Evolutionary conservation across 1,140 invertebrate genomes (phyloP), one percentile per base, ranked within the genome.

Genomic region (Tetragnatha versicolor): DNA sequence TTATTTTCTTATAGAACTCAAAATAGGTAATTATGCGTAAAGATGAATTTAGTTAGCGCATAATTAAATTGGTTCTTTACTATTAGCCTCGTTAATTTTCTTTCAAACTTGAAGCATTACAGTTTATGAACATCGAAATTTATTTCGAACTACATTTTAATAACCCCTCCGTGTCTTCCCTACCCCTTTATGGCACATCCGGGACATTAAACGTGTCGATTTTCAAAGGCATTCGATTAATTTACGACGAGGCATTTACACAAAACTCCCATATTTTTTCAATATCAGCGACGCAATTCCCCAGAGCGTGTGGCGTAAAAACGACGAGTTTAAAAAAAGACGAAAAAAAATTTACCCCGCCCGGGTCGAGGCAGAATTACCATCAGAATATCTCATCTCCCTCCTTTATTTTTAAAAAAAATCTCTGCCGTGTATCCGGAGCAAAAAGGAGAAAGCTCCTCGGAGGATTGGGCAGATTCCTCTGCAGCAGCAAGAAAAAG

Each of bases 221-320:
- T 77, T 42, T 29, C 4, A 17, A 31, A 39, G 2, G 25, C 45
- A 65, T 77, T 55, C 61, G 25, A 77, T 66, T 77, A 77, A 77
- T 77, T 77, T 77, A 77, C 66, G 37, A 25, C 49, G 66, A 58
- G 17, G 14, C 31, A 66, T 42, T 77, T 66, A 53, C 60, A 27
- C 45, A 51, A 77, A 77, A 77, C 73, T 53, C 45, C 27, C 73
- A 66, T 77, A 77, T 45, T 77, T 73, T 70, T 66, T 66, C 73
- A 65, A 77, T 77, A 77, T 51, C 27, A 25, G 22, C 7, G 33
- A n/a, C 17, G 7, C 51, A n/a, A 31, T 60, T 73, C 69, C 69
- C 51, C 12, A 7, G 39, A 7, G 25, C 31, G 9, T 14, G 20
- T 42, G 42, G 25, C 33, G 55, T 53, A 55, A 55, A 37, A 55